Conservation (phyloP, 2,888 invertebrate species). For the Coecobrya sp. region DNA sequence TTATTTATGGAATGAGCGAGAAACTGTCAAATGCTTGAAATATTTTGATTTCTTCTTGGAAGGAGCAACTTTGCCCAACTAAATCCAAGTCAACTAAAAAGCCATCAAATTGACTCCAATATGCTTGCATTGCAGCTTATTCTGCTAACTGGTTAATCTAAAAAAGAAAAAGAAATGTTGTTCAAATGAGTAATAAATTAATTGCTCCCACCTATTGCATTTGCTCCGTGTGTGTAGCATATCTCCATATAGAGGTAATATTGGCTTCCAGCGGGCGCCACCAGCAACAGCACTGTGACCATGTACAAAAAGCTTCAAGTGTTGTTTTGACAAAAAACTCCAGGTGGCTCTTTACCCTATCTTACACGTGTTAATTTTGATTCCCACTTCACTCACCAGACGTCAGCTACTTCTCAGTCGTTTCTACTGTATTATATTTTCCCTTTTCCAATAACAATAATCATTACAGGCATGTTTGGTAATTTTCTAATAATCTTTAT, state of each 20-base stretch:
- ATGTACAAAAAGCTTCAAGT: too few relatives aligned
- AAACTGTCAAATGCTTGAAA: constrained; percentile 21
- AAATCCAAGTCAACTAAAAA: background rate
- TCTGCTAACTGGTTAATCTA: background rate
- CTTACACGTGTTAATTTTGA: too few relatives aligned
- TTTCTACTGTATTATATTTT: too few relatives aligned
- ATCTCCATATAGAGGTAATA: background rate
- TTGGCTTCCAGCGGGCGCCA: too few relatives aligned
- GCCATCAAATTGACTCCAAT: background rate
- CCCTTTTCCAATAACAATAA: constrained; percentile 5
- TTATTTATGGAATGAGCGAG: constrained; percentile 13
- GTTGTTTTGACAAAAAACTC: too few relatives aligned
- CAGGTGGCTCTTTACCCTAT: too few relatives aligned
- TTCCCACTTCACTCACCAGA: too few relatives aligned
- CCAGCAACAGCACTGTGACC: too few relatives aligned
- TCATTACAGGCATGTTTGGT: constrained; percentile 23
- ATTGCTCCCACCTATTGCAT: constrained; percentile 59
- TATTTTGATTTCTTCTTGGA: background rate
- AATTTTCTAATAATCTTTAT: constrained; percentile 10
- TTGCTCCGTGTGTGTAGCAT: background rate
- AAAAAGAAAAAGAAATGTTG: background rate
- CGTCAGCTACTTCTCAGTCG: too few relatives aligned
- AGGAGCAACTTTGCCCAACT: background rate
- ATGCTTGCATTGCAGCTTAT: too few relatives aligned
- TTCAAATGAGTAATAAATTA: constrained; percentile 63